These are phyloP conservation scores for Euwallacea similis DNA, from an alignment of 1,140 invertebrate genomes.

Conservation along the genomic window DNA sequence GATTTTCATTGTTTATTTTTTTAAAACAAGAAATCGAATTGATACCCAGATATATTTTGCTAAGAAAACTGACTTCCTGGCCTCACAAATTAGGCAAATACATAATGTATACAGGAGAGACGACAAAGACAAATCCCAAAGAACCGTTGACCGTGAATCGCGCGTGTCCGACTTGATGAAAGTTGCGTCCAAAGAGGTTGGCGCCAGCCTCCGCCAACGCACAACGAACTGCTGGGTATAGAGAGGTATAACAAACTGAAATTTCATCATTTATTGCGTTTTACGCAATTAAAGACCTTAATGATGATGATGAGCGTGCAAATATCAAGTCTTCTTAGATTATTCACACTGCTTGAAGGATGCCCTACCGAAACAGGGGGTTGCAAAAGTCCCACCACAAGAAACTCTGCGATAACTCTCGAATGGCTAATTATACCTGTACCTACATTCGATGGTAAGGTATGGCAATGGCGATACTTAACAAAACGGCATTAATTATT, in stretches of 20 bases:
- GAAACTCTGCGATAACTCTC: no score
- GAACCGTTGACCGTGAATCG: conserved; percentile 34
- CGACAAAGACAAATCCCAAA: conserved; percentile 10
- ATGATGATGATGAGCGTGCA: no score
- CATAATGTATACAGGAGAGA: neutral
- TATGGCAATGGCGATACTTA: neutral
- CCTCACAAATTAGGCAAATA: neutral
- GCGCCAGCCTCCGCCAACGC: conserved; percentile 31
- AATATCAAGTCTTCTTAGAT: neutral
- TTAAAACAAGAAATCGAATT: no score
- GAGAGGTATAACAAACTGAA: conserved; percentile 1
- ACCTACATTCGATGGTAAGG: no score
- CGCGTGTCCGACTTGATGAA: conserved; percentile 35
- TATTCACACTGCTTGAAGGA: neutral
- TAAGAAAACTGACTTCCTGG: no score
- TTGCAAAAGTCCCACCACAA: no score
- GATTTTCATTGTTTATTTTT: no score
- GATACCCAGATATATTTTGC: no score
- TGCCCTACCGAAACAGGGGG: no score
- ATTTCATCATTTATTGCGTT: no score
- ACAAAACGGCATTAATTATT: conserved; percentile 27
- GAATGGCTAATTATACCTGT: no score
- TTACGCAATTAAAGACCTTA: no score
- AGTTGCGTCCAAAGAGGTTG: conserved; percentile 35
- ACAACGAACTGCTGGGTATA: conserved; percentile 6